Base-by-base conservation (phyloP, 2,797 vertebrate genomes). In the Bovichtus variegatus region DNA sequence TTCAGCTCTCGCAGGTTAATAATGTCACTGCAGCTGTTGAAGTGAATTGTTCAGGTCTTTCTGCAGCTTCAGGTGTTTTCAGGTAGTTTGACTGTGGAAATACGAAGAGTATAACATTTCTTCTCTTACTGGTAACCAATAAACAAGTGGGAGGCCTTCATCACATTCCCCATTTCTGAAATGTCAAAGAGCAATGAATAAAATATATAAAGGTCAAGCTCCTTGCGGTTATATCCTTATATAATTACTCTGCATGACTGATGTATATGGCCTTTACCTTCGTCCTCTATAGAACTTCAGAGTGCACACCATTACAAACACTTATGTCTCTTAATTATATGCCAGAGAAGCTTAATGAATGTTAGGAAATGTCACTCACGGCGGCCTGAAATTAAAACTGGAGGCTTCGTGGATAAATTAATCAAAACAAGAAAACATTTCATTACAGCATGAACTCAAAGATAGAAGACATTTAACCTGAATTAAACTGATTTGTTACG, bases 101-200 rank as follows among this genome's bases (percentile, higher is more conserved):
- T 23, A 50, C 44, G 74, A 60, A 58, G 9, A 10, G 2, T 34
- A 29, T 61, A 11, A 70, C 72, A 78, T 71, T 5, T 59, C 13
- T 49, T 72, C 23, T 74, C 57, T 72, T 79, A 81, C 72, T 88
- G 68, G 71, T 18, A 87, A 87, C 74, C 77, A 90, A 84, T 75
- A 87, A 81, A 74, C 66, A 76, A 84, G 67, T 80, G 66, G 46
- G 61, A 73, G 57, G 55, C 76, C 41, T 65, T 78, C 72, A 80
- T 91, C 87, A 71, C 79, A 68, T 90, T 83, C 54, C 73, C 74
- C 64, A 71, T 87, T 85, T 86, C 31, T 86, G 70, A 92, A 93
- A 93, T 93, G 85, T 93, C 91, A 93, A 88, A 92, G 83, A 90
- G 86, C 78, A 84, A 81, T 75, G 57, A 82, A 88, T 72, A 88